Percentiles rank a stretch among this genome's conserved stretches.
These are phyloP conservation scores for Microcebus ravelobensis DNA, from an alignment of 2,113 vertebrate species.

Conservation along the genomic window DNA sequence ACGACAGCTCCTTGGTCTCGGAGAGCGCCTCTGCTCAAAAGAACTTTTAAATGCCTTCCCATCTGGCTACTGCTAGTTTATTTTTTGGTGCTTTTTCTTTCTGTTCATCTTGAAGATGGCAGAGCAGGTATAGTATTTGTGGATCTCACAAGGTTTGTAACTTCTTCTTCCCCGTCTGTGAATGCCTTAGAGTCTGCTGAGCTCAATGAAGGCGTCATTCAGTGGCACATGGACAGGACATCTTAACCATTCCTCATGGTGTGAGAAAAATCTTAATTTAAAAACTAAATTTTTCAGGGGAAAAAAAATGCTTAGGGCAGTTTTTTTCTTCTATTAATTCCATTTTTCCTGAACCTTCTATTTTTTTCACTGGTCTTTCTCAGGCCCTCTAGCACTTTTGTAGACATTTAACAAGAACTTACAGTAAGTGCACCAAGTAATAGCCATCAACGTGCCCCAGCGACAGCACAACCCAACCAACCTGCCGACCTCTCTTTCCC, in stretches of 20 bases:
- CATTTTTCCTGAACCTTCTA: neutral
- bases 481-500: neutral
- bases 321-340: neutral
- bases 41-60: neutral
- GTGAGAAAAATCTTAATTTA: neutral
- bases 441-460: fast-evolving
- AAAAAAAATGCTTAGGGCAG: neutral
- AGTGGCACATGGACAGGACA: too few species aligned
- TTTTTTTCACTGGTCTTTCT: neutral
- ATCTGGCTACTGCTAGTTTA: neutral
- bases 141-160: neutral
- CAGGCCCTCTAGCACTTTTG: neutral
- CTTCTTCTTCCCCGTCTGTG: neutral
- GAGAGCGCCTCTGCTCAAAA: neutral
- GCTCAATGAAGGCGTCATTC: too few species aligned
- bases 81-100: neutral
- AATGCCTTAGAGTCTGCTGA: too few species aligned
- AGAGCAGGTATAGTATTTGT: neutral
- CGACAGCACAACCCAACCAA: neutral
- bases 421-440: fast-evolving
- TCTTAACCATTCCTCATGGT: neutral
- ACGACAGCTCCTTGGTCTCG: neutral
- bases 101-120: neutral
- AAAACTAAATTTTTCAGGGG: neutral
- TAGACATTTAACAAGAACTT: neutral